Conservation (phyloP, 1,140 invertebrate species). For the Druon quercuslanigerum region DNA sequence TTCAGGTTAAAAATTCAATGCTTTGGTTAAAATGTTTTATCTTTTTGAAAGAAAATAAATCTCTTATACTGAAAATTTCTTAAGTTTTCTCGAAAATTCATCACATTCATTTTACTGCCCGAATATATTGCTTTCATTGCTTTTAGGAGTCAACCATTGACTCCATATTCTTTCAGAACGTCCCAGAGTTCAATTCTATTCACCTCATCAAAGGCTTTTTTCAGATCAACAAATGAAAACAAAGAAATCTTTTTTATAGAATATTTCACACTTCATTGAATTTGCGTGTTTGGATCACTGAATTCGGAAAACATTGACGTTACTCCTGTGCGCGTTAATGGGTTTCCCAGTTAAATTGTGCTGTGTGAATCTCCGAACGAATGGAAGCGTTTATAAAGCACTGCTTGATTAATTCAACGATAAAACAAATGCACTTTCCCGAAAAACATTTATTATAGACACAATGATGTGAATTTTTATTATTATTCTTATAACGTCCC, state of each 20-base stretch:
- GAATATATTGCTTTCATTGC: no score
- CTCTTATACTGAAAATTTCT: no score
- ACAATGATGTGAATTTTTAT: not conserved
- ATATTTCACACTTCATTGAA: slow-evolving; percentile 8
- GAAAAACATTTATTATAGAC: not conserved
- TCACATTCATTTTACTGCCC: no score
- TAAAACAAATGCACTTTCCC: slow-evolving; percentile 3
- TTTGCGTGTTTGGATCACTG: slow-evolving; percentile 1
- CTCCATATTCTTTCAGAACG: no score
- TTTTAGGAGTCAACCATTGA: no score
- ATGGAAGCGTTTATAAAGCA: not conserved
- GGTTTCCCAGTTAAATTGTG: slow-evolving; percentile 12
- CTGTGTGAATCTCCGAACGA: not conserved
- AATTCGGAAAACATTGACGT: not conserved
- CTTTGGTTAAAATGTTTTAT: no score
- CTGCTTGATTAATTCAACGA: not conserved
- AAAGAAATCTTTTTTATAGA: not conserved
- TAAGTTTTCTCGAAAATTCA: no score
- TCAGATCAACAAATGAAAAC: not conserved
- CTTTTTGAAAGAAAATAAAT: no score
- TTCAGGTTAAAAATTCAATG: no score
- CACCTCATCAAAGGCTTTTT: no score
- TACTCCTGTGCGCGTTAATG: slow-evolving; percentile 5
- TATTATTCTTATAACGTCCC: not conserved
- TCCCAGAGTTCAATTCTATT: no score